Base-by-base conservation (phyloP, 2,888 invertebrate genomes). In the Ariolimax columbianus region DNA sequence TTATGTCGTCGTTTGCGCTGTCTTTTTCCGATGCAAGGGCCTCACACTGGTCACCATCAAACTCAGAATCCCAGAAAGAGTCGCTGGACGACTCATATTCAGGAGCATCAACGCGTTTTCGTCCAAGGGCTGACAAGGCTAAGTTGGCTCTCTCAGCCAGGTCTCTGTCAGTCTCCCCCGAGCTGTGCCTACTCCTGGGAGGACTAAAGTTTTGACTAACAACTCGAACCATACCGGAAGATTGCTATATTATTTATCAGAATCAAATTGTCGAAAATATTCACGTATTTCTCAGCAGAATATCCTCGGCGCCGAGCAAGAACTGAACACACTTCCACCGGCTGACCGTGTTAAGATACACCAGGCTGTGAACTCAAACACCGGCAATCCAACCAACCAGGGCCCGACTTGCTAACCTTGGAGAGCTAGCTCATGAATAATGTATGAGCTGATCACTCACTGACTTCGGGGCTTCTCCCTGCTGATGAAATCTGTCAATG, bases 151-250 rank as follows among this genome's bases (percentile, higher is more conserved):
- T 88, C 82, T 88, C 87, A 14, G 89, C 90, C 0, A 89, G 87
- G 78, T 90, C 90, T 80, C 88, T 88, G 83, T 88, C 88, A 68
- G 90, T 89, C 77, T 91, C 90, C n/a, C 90, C 90, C 30, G 90
- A 91, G 75, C 89, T 90, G 80, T 91, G 90, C 33, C 90, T 89
- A 81, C 90, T 90, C 84, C 90, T 86, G 23, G 90, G 90, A 23
- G 89, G 89, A 36, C 86, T 87, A 68, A 87, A 87, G 51, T 81
- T 85, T 38, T 85, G 85, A 38, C 85, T 85, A 26, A 85, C 72
- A 9, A 85, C 81, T 47, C 85, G 55, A 73, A 85, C 85, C 85
- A 85, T 85, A 19, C 11, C 77, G 9, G 19, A 47, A 43, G 23
- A 17, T 63, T 36, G 40, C n/a, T 36, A 1, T 47, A 68, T 1